Evolutionary conservation across 2,113 vertebrate genomes (phyloP).

Genomic region (Pachycephala philippinensis): DNA sequence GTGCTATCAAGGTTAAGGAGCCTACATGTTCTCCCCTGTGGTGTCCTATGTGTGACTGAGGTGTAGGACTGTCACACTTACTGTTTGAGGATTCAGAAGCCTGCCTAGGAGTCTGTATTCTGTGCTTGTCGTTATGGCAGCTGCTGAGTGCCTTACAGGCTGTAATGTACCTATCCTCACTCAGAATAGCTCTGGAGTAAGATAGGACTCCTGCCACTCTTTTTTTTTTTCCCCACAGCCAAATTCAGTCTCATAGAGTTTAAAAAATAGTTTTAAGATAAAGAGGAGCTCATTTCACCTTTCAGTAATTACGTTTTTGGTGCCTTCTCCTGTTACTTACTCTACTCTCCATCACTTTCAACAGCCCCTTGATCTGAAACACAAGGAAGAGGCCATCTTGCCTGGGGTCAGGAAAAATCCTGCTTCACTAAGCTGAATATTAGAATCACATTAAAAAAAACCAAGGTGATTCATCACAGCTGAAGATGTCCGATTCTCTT

Average conservation of each 20-base stretch:
- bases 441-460: not conserved
- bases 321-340: conserved; percentile 10
- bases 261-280: not conserved
- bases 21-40: not conserved
- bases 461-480: conserved; percentile 17
- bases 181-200: not conserved
- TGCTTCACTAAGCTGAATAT: conserved; percentile 16
- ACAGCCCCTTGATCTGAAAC: not conserved
- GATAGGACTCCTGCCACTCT: not conserved
- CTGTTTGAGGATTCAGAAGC: not conserved
- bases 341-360: not conserved
- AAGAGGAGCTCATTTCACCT: not conserved
- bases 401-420: conserved; percentile 32
- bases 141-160: not conserved
- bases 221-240: not conserved
- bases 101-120: not conserved
- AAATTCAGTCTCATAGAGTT: not conserved
- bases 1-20: not conserved
- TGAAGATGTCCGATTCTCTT: not conserved
- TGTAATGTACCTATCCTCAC: not conserved
- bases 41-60: not conserved
- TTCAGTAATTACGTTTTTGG: conserved; percentile 28
- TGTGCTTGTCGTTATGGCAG: accelerated
- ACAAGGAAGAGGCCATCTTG: not conserved
- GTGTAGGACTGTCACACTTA: not conserved